Conservation (phyloP, 2,113 vertebrate species). For the Pituophis catenifer region DNA sequence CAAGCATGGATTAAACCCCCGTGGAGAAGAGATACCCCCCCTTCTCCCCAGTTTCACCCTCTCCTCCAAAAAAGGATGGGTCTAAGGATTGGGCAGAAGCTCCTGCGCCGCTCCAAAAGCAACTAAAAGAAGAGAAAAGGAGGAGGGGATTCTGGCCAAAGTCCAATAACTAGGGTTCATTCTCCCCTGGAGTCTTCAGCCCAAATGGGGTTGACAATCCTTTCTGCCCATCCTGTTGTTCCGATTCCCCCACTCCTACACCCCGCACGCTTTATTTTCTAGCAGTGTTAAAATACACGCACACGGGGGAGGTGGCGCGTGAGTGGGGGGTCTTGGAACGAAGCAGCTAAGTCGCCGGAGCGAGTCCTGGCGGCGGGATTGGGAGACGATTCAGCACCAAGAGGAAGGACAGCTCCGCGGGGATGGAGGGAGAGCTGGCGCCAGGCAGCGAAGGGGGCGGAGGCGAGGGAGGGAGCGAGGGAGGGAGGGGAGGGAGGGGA, state of each 20-base stretch:
- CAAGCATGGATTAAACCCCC: rapidly evolving
- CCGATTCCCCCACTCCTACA: background rate
- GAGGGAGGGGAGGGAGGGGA: background rate
- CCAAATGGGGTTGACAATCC: background rate
- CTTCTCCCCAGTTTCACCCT: background rate
- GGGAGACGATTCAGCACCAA: conserved; percentile 24
- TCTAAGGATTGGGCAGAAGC: rapidly evolving
- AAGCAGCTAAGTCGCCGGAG: background rate
- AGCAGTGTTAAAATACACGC: background rate
- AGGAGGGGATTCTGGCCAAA: background rate
- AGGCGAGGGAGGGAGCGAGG: background rate
- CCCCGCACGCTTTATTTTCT: background rate
- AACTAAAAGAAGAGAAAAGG: background rate
- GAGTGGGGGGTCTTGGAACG: background rate
- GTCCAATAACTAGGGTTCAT: background rate
- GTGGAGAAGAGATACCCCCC: background rate
- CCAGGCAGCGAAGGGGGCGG: background rate
- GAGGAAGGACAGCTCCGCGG: conserved; percentile 46
- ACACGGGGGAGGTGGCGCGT: background rate
- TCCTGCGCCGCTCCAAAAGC: background rate
- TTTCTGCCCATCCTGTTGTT: background rate
- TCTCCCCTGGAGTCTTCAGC: background rate
- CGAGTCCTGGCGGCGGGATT: background rate
- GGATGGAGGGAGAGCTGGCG: background rate
- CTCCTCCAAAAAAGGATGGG: rapidly evolving